Percentiles rank a stretch among this genome's conserved stretches.
Evolutionary conservation across 2,888 invertebrate genomes (phyloP).

Genomic region (Caenorhabditis panamensis): DNA sequence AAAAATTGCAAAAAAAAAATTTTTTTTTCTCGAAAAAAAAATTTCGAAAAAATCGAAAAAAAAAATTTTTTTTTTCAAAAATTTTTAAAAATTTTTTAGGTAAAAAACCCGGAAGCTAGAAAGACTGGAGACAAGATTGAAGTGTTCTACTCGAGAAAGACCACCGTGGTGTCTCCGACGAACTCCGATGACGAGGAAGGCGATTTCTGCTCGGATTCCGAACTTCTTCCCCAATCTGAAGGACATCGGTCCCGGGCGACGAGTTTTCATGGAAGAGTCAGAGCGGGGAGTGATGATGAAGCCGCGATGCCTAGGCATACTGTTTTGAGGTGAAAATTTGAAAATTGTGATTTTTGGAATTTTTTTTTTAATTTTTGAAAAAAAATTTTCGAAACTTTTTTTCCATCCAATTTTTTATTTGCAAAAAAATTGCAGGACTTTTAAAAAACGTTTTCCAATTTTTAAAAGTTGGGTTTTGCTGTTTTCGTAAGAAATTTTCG

Average conservation of each 20-base stretch:
- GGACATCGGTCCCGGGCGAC: conserved; percentile 49
- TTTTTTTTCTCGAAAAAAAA: not conserved
- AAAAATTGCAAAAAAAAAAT: not conserved
- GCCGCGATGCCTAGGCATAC: conserved; percentile 41
- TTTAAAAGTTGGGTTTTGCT: too few relatives aligned
- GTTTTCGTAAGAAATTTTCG: too few relatives aligned
- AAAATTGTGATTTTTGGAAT: too few relatives aligned
- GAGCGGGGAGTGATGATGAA: conserved; percentile 63
- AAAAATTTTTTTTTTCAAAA: too few relatives aligned
- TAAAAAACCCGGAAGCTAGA: conserved; percentile 67
- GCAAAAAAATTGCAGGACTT: too few relatives aligned
- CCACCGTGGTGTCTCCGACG: conserved; percentile 72
- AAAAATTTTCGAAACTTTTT: too few relatives aligned
- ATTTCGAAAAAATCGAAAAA: too few relatives aligned
- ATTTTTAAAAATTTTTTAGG: conserved; percentile 40
- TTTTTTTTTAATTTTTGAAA: too few relatives aligned
- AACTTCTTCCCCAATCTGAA: conserved; percentile 49
- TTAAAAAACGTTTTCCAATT: too few relatives aligned
- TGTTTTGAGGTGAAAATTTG: conserved; percentile 36
- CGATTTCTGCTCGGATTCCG: conserved; percentile 64
- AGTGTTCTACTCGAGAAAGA: conserved; percentile 67
- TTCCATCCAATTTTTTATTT: too few relatives aligned
- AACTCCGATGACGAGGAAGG: conserved; percentile 75
- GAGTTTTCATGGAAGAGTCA: conserved; percentile 52
- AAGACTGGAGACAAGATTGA: conserved; percentile 70